Evolutionary conservation across 2,797 vertebrate species (phyloP).

Genomic region (Emys orbicularis): DNA sequence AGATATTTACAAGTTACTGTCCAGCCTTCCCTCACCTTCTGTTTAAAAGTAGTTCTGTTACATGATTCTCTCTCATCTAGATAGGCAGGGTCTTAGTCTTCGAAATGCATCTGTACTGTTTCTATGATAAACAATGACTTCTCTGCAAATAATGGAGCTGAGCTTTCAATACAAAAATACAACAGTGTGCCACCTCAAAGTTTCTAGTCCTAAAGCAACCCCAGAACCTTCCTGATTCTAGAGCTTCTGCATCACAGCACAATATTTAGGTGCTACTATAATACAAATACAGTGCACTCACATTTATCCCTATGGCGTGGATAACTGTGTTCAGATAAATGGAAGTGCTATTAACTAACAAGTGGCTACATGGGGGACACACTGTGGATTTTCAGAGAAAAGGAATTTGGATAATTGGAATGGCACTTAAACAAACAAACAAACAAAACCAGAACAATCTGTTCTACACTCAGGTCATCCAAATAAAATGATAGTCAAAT

Average conservation of each 20-base stretch:
- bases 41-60: not conserved
- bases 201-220: not conserved
- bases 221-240: not conserved
- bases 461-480: not conserved
- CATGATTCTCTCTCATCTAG: accelerated
- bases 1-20: not conserved
- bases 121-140: not conserved
- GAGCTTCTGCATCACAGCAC: not conserved
- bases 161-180: not conserved
- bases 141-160: not conserved
- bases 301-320: not conserved
- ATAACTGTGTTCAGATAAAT: not conserved
- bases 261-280: not conserved
- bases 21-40: not conserved
- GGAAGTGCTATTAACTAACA: not conserved
- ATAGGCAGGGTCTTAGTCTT: not conserved
- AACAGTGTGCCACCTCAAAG: not conserved
- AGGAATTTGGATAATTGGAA: not conserved
- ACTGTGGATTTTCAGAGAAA: not conserved
- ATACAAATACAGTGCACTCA: not conserved
- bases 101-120: not conserved
- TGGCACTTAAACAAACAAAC: not conserved
- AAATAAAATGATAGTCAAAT: not conserved
- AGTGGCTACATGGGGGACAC: not conserved
- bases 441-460: not conserved